Percentiles rank a stretch among this genome's conserved stretches.
phyloP scores from a whole-genome alignment of 2,113 vertebrate genomes.

The Orcinus orca region DNA sequence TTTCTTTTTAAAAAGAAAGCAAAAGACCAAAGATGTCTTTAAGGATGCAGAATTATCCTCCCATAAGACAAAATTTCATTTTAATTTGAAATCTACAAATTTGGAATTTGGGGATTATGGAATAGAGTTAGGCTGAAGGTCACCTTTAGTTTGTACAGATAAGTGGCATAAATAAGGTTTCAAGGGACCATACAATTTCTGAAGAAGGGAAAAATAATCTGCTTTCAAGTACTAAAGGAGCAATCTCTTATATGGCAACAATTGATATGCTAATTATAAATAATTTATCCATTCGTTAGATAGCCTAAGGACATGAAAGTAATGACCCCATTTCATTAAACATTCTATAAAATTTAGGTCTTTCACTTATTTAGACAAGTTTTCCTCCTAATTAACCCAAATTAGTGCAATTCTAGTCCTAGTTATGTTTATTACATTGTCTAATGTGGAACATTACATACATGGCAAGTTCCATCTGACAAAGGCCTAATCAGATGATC shows the following conservation, averaged over 20 bases:
- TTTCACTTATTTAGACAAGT: constrained; percentile 67
- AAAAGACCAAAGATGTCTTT: background rate
- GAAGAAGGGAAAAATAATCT: constrained; percentile 51
- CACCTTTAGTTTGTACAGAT: background rate
- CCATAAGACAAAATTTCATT: background rate
- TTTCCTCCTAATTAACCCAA: constrained; percentile 61
- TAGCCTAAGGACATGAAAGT: constrained; percentile 41
- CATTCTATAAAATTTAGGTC: constrained; percentile 67
- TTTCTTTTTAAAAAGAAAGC: background rate
- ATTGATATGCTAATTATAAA: constrained; percentile 67
- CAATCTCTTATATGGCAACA: constrained; percentile 24
- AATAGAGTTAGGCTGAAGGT: background rate
- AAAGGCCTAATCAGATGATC: constrained; percentile 46
- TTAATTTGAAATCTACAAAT: background rate
- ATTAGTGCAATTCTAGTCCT: constrained; percentile 38
- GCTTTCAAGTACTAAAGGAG: constrained; percentile 47
- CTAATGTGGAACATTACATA: constrained; percentile 29
- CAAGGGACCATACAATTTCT: background rate
- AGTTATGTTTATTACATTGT: constrained; percentile 34
- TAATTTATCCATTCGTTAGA: constrained; percentile 60
- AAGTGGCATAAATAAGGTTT: constrained; percentile 20
- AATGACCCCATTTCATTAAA: constrained; percentile 64
- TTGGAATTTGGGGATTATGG: background rate
- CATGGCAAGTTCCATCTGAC: constrained; percentile 26
- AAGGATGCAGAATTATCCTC: background rate